Conservation (phyloP, 2,797 vertebrate genomes). For the Botia almorhae region DNA sequence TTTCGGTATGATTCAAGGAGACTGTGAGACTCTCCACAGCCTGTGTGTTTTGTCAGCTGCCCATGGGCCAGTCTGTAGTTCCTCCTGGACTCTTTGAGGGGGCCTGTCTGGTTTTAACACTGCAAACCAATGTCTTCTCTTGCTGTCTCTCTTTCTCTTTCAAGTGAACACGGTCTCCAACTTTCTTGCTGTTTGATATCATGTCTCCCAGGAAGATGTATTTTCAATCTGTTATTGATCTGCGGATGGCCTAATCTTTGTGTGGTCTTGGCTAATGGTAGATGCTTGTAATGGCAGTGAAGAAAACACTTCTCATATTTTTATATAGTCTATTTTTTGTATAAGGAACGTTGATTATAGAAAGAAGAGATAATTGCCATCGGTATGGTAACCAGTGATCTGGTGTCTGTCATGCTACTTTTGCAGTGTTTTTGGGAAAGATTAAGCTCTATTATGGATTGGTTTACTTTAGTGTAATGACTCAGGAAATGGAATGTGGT, state of each 20-base stretch:
- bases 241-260: neutral
- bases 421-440: neutral
- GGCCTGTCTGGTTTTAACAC: constrained; percentile 39
- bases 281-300: neutral
- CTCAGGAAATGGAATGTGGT: neutral
- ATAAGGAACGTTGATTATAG: neutral
- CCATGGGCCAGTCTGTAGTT: constrained; percentile 57
- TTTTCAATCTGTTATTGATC: constrained; percentile 3
- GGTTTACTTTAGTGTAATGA: neutral
- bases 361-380: neutral
- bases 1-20: constrained; percentile 54
- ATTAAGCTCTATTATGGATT: neutral
- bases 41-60: constrained; percentile 63
- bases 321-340: neutral
- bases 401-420: neutral
- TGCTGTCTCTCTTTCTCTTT: too few species aligned
- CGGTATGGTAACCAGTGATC: neutral
- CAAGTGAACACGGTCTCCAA: neutral
- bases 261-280: neutral
- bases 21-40: constrained; percentile 45
- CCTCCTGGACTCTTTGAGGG: constrained; percentile 54
- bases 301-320: too few species aligned
- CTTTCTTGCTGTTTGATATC: constrained; percentile 38
- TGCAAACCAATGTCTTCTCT: constrained; percentile 21
- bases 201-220: constrained; percentile 24